These are phyloP conservation scores for Lethrus apterus DNA, from an alignment of 1,140 invertebrate species.

Conservation along the genomic window DNA sequence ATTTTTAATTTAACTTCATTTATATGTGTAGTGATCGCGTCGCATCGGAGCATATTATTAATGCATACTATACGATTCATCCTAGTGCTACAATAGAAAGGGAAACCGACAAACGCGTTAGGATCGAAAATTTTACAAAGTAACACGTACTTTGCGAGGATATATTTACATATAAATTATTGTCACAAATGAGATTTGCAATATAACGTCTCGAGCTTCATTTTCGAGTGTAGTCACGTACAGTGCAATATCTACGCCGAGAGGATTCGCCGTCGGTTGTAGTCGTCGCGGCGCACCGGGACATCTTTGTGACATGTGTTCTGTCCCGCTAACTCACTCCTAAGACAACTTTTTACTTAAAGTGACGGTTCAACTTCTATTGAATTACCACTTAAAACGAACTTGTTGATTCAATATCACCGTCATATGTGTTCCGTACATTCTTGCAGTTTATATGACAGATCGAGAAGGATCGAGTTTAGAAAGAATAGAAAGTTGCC, in stretches of 20 bases:
- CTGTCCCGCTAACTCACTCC: constrained; percentile 15
- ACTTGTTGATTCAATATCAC: constrained; percentile 17
- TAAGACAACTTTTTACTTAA: constrained; percentile 21
- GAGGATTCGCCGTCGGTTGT: constrained; percentile 4
- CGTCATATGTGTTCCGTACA: constrained; percentile 12
- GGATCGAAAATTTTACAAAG: constrained; percentile 30
- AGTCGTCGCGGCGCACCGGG: neutral
- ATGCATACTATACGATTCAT: too few species aligned
- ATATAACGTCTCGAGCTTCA: constrained; percentile 32
- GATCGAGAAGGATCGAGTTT: neutral
- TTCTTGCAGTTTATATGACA: constrained; percentile 1
- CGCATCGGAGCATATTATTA: too few species aligned
- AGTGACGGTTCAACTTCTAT: constrained; percentile 19
- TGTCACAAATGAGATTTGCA: constrained; percentile 40
- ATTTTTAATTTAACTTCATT: too few species aligned
- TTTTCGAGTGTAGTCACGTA: constrained; percentile 31
- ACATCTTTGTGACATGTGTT: constrained; percentile 18
- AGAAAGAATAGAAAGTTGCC: too few species aligned
- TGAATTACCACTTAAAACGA: constrained; percentile 17
- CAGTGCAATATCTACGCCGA: constrained; percentile 27
- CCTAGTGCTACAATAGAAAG: too few species aligned
- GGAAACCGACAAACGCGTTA: too few species aligned
- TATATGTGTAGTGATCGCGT: too few species aligned
- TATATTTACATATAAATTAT: constrained; percentile 42
- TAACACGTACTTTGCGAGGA: constrained; percentile 31